These are phyloP conservation scores for Aphodius sticticus DNA, from an alignment of 2,888 invertebrate species.

Conservation along the genomic window DNA sequence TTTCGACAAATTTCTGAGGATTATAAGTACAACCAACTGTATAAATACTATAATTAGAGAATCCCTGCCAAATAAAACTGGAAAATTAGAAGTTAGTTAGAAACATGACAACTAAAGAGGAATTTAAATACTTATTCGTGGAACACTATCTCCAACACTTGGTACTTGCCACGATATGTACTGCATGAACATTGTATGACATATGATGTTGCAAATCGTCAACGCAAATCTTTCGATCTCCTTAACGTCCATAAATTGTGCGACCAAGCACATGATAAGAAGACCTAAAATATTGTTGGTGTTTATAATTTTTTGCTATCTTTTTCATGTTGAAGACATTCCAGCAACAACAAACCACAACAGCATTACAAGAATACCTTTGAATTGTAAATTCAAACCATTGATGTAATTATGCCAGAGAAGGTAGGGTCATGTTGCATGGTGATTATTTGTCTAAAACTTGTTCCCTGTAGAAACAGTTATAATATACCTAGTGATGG, in stretches of 20 bases:
- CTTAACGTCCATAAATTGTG: constrained; percentile 66
- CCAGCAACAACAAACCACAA: no score
- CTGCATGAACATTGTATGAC: constrained; percentile 67
- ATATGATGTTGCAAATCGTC: constrained; percentile 66
- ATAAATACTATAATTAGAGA: constrained; percentile 45
- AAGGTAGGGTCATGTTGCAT: no score
- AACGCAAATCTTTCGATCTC: constrained; percentile 66
- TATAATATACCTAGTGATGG: constrained; percentile 61
- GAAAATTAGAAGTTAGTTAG: constrained; percentile 35
- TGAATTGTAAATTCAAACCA: no score
- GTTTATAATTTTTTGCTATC: no score
- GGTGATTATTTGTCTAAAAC: no score
- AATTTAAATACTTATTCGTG: constrained; percentile 62
- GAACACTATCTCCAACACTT: constrained; percentile 66
- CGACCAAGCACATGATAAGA: constrained; percentile 65
- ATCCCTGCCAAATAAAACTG: constrained; percentile 53
- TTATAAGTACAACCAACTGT: constrained; percentile 51
- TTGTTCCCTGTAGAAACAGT: background rate
- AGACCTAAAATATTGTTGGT: constrained; percentile 57
- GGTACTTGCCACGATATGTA: constrained; percentile 71
- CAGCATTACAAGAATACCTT: no score
- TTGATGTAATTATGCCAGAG: no score
- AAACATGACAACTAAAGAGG: background rate
- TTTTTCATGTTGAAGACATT: no score
- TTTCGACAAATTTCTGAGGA: constrained; percentile 49